These are phyloP conservation scores for Habrosyne pyritoides DNA, from an alignment of 2,888 invertebrate species.

Conservation along the genomic window DNA sequence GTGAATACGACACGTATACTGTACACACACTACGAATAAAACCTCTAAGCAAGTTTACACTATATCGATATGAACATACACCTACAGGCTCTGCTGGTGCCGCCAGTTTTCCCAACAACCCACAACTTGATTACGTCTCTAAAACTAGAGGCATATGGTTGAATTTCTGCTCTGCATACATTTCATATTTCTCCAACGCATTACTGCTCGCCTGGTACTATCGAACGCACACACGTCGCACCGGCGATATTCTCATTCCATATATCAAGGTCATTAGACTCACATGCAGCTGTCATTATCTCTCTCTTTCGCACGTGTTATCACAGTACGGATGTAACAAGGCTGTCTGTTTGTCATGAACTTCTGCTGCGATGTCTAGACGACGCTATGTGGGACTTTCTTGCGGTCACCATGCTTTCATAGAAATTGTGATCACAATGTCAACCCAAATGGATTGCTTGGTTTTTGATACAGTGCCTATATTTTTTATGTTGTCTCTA, in stretches of 20 bases:
- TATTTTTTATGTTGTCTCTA: background rate
- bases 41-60: constrained; percentile 21
- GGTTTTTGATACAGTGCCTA: background rate
- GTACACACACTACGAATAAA: constrained; percentile 28
- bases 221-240: constrained; percentile 67
- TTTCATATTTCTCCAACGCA: constrained; percentile 36
- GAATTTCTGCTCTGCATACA: constrained; percentile 23
- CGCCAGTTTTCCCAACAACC: constrained; percentile 27
- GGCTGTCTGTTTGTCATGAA: constrained; percentile 41
- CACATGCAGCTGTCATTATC: constrained; percentile 53
- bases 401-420: constrained; percentile 57
- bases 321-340: constrained; percentile 39
- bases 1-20: constrained; percentile 18
- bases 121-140: constrained; percentile 23
- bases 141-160: constrained; percentile 17
- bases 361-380: constrained; percentile 53
- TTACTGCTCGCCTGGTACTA: constrained; percentile 71
- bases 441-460: constrained; percentile 16
- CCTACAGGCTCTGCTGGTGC: constrained; percentile 28
- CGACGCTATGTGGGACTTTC: constrained; percentile 61
- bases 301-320: constrained; percentile 50
- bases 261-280: constrained; percentile 73
- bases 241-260: constrained; percentile 63
- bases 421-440: constrained; percentile 43
- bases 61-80: constrained; percentile 31